Conservation (phyloP, 2,888 invertebrate species). For the Tipula lateralis region DNA sequence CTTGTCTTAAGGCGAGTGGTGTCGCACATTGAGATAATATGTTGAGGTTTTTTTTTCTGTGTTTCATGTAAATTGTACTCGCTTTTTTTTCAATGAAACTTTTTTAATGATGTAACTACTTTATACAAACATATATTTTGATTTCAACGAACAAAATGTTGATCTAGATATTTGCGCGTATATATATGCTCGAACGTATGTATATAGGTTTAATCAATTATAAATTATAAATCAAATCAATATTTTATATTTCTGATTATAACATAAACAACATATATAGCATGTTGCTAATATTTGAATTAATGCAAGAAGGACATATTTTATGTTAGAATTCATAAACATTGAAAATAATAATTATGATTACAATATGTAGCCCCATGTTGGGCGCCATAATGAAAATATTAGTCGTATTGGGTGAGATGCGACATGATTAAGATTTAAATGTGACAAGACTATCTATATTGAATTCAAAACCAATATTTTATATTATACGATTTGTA, state of each 20-base stretch:
- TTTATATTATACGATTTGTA: no score
- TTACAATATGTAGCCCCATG: no score
- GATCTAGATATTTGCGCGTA: conserved; percentile 13
- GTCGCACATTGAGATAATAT: conserved; percentile 12
- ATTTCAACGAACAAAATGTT: neutral
- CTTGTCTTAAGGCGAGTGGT: conserved; percentile 11
- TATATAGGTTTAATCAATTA: neutral
- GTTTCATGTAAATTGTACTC: neutral
- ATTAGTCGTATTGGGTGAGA: no score
- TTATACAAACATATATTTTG: neutral
- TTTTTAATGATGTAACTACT: neutral
- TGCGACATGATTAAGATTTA: no score
- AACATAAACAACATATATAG: neutral
- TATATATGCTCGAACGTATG: neutral
- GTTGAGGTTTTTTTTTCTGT: neutral
- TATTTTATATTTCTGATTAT: neutral
- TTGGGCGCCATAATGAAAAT: no score
- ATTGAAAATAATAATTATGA: no score
- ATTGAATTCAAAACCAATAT: no score
- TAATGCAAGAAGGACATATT: no score
- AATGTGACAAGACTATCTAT: no score
- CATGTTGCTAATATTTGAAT: no score
- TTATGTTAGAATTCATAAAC: no score
- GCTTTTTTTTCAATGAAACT: neutral
- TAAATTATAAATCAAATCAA: neutral